Percentiles rank a stretch among this genome's conserved stretches.
These are phyloP conservation scores for Acipenser transmontanus DNA, from an alignment of 2,797 vertebrate genomes.

Conservation along the genomic window DNA sequence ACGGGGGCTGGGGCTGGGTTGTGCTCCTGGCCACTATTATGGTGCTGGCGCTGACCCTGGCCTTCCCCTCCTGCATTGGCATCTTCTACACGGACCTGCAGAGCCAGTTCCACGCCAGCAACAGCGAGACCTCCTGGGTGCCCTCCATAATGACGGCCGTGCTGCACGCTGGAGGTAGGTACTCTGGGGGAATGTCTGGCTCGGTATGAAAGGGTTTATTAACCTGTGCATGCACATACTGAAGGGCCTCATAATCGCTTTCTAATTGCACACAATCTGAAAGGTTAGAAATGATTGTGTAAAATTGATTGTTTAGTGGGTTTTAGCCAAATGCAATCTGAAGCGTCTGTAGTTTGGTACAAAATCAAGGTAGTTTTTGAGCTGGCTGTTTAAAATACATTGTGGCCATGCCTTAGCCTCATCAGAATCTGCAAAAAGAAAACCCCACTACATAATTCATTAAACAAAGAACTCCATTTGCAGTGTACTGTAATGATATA, in stretches of 20 bases:
- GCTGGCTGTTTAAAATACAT: too few relatives aligned
- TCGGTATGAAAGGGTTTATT: background rate
- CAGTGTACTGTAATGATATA: too few relatives aligned
- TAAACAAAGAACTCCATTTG: too few relatives aligned
- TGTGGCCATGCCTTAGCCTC: too few relatives aligned
- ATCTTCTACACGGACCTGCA: conserved; percentile 88
- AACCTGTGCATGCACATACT: accelerated
- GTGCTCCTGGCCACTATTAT: conserved; percentile 73
- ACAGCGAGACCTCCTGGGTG: conserved; percentile 88
- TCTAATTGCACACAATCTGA: background rate
- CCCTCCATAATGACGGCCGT: conserved; percentile 83
- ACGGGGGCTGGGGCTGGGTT: conserved; percentile 84
- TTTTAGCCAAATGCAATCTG: too few relatives aligned
- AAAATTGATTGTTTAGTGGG: conserved; percentile 11
- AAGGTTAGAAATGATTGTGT: conserved; percentile 12
- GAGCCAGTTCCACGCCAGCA: conserved; percentile 75
- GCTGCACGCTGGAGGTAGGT: conserved; percentile 81
- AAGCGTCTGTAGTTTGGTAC: too few relatives aligned
- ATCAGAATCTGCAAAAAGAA: too few relatives aligned
- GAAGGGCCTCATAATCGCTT: conserved; percentile 5
- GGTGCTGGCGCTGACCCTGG: conserved; percentile 73
- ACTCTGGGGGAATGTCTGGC: background rate
- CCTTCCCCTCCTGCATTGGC: conserved; percentile 74
- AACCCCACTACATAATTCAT: too few relatives aligned
- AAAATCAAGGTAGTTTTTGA: too few relatives aligned